These are phyloP conservation scores for Bombus haemorrhoidalis DNA, from an alignment of 1,140 invertebrate species.

Conservation along the genomic window DNA sequence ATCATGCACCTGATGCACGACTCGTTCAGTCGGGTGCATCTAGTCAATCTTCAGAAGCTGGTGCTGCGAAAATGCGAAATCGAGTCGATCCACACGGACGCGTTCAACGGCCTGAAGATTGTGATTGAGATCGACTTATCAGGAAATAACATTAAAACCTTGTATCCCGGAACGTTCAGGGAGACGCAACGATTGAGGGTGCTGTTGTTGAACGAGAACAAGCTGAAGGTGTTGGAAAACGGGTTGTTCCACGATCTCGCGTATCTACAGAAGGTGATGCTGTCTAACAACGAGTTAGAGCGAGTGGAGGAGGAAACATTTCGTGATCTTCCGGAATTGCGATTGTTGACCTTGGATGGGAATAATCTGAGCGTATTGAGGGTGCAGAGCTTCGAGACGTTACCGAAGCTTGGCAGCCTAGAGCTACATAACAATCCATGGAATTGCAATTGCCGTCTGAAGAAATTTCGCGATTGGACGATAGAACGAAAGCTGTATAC, in stretches of 20 bases:
- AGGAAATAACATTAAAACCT: conserved; percentile 87
- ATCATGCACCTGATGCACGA: conserved; percentile 86
- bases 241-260: conserved; percentile 89
- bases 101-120: conserved; percentile 89
- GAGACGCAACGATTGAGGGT: conserved; percentile 87
- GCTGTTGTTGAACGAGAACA: conserved; percentile 89
- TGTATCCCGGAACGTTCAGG: conserved; percentile 88
- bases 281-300: conserved; percentile 89
- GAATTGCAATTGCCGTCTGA: conserved; percentile 93
- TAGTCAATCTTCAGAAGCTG: conserved; percentile 92
- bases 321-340: conserved; percentile 86
- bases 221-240: conserved; percentile 87
- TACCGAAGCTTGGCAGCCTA: conserved; percentile 87
- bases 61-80: conserved; percentile 89
- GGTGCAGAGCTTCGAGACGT: conserved; percentile 83
- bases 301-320: conserved; percentile 89
- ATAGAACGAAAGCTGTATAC: conserved; percentile 88
- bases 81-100: conserved; percentile 86
- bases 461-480: conserved; percentile 90
- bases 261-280: conserved; percentile 89
- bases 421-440: conserved; percentile 92
- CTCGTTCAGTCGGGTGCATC: conserved; percentile 87
- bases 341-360: conserved; percentile 86
- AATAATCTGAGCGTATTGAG: conserved; percentile 88
- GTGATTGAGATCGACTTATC: conserved; percentile 94